Percentiles rank a stretch among this genome's conserved stretches.
These are phyloP conservation scores for Oplegnathus fasciatus DNA, from an alignment of 2,113 vertebrate species.

Conservation along the genomic window DNA sequence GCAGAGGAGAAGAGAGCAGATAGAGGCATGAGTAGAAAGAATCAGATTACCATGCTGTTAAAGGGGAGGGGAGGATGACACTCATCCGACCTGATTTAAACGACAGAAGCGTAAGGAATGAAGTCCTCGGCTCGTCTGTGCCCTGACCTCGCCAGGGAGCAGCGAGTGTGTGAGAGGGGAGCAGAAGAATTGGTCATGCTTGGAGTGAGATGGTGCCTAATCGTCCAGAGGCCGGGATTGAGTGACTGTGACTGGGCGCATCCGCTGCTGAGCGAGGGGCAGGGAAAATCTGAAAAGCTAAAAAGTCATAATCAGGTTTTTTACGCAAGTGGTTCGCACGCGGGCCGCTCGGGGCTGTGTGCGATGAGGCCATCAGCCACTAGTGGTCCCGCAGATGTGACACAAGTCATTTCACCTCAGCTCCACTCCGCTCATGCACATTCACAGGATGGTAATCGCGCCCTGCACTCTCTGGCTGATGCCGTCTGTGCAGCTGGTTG, in stretches of 20 bases:
- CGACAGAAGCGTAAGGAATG: constrained; percentile 84
- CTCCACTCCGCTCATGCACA: constrained; percentile 65
- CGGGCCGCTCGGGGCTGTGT: constrained; percentile 39
- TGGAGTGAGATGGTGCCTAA: constrained; percentile 81
- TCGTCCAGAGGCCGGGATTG: constrained; percentile 68
- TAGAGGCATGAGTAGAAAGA: constrained; percentile 68
- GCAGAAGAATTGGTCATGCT: constrained; percentile 76
- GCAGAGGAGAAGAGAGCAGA: constrained; percentile 52
- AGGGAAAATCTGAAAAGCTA: constrained; percentile 70
- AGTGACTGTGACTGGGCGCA: constrained; percentile 74
- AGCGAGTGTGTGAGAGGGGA: constrained; percentile 56
- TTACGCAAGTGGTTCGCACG: constrained; percentile 36
- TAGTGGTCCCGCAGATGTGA: constrained; percentile 67
- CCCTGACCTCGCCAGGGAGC: constrained; percentile 68
- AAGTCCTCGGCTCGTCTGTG: constrained; percentile 69
- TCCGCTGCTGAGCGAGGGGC: constrained; percentile 42
- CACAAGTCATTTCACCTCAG: constrained; percentile 81
- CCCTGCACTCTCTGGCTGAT: constrained; percentile 27
- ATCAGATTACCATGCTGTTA: constrained; percentile 76
- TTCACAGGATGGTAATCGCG: constrained; percentile 63
- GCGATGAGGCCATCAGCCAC: constrained; percentile 65
- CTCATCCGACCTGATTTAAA: constrained; percentile 81
- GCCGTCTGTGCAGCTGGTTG: constrained; percentile 49
- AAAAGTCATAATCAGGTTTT: constrained; percentile 75
- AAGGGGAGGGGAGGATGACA: constrained; percentile 74